Conservation (phyloP, 2,113 vertebrate species). For the Cryptoleucopteryx plumbea region DNA sequence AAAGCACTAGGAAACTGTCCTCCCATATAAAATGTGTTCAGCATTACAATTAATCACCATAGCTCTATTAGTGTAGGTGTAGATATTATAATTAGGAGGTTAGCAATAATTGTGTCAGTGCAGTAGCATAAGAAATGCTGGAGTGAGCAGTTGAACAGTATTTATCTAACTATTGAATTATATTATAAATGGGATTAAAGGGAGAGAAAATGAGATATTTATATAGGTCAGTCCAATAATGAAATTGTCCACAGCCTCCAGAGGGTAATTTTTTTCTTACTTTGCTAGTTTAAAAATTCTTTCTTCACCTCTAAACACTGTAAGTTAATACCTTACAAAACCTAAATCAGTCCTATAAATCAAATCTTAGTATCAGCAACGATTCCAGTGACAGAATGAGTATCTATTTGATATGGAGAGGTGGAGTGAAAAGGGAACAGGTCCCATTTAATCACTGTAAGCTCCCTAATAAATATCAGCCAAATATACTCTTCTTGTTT, state of each 20-base stretch:
- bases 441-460: slow-evolving; percentile 1
- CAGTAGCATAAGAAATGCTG: background rate
- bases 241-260: background rate
- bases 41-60: background rate
- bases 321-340: background rate
- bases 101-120: background rate
- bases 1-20: background rate
- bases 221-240: background rate
- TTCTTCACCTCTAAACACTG: background rate
- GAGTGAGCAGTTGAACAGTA: background rate
- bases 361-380: background rate
- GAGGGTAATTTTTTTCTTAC: background rate
- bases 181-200: background rate
- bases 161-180: background rate
- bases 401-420: background rate
- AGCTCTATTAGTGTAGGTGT: background rate
- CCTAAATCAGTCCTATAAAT: background rate
- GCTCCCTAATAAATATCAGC: slow-evolving; percentile 9
- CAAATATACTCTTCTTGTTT: background rate
- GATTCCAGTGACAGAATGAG: background rate
- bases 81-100: background rate
- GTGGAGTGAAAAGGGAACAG: background rate
- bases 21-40: background rate
- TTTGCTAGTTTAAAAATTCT: background rate
- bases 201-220: background rate